Percentiles rank a stretch among this genome's conserved stretches.
phyloP scores from a whole-genome alignment of 2,888 invertebrate species.

The Pinctada fucata region DNA sequence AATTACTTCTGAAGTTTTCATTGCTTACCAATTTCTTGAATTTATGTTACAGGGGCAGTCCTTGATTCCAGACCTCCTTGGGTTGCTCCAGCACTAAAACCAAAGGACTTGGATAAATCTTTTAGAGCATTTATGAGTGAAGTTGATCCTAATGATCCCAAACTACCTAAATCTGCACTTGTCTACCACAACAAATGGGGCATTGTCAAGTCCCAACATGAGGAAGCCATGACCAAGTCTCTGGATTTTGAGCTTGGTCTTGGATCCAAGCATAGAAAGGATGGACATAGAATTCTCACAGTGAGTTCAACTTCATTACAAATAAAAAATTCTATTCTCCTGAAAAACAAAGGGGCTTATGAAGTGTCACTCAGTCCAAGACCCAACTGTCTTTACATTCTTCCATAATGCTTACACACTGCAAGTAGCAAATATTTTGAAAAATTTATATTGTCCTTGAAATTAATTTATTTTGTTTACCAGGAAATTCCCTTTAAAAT shows the following conservation, averaged over 20 bases:
- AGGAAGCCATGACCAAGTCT: slow-evolving; percentile 51
- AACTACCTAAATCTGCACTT: slow-evolving; percentile 60
- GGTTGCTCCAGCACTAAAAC: slow-evolving; percentile 68
- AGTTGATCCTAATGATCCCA: slow-evolving; percentile 71
- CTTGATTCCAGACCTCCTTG: slow-evolving; percentile 66
- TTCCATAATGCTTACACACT: too few relatives aligned
- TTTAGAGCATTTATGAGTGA: slow-evolving; percentile 66
- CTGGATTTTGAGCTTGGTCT: slow-evolving; percentile 64
- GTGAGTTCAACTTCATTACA: too few relatives aligned
- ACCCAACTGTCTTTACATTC: too few relatives aligned
- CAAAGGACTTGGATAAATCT: slow-evolving; percentile 69
- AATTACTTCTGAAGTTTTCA: too few relatives aligned
- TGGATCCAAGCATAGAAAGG: slow-evolving; percentile 52
- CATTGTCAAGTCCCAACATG: slow-evolving; percentile 51
- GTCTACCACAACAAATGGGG: slow-evolving; percentile 72
- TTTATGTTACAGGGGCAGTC: slow-evolving; percentile 25
- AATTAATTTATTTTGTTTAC: too few relatives aligned
- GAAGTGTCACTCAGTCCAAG: too few relatives aligned
- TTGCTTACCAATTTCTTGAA: too few relatives aligned
- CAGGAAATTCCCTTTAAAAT: too few relatives aligned
- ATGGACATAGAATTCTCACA: slow-evolving; percentile 61
- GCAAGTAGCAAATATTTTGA: too few relatives aligned
- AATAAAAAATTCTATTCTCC: too few relatives aligned
- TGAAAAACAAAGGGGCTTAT: too few relatives aligned
- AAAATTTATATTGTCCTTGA: too few relatives aligned